Evolutionary conservation across 2,113 vertebrate genomes (phyloP).

Genomic region (Dromas ardeola): DNA sequence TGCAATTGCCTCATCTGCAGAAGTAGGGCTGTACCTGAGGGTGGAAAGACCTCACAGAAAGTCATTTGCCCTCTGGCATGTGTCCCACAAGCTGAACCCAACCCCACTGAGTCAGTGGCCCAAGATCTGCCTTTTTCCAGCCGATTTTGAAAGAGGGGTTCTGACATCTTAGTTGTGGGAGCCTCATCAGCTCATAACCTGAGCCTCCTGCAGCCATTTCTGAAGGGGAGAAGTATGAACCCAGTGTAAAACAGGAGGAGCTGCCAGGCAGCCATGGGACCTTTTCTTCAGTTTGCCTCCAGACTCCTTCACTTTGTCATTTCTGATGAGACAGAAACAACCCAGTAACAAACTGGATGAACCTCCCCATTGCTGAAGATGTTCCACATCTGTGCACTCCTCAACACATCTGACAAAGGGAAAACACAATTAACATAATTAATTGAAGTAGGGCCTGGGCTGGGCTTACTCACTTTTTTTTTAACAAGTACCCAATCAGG

Average conservation of each 20-base stretch:
- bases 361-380: not conserved
- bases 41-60: not conserved
- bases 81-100: not conserved
- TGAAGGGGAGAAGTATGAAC: not conserved
- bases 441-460: not conserved
- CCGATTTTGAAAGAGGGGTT: not conserved
- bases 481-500: not conserved
- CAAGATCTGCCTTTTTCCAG: not conserved
- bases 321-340: not conserved
- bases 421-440: slow-evolving; percentile 41
- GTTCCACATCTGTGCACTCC: not conserved
- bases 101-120: too few species aligned
- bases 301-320: not conserved
- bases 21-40: not conserved
- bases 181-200: not conserved
- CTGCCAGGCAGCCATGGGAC: not conserved
- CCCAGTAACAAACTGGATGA: not conserved
- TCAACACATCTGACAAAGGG: not conserved
- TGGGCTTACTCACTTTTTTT: not conserved
- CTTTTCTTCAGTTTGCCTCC: not conserved
- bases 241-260: not conserved
- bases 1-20: not conserved
- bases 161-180: not conserved
- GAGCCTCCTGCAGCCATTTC: not conserved
- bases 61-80: not conserved